Percentiles rank a stretch among this genome's conserved stretches.
These are phyloP conservation scores for Hyphantria cunea DNA, from an alignment of 1,140 invertebrate genomes.

Conservation along the genomic window DNA sequence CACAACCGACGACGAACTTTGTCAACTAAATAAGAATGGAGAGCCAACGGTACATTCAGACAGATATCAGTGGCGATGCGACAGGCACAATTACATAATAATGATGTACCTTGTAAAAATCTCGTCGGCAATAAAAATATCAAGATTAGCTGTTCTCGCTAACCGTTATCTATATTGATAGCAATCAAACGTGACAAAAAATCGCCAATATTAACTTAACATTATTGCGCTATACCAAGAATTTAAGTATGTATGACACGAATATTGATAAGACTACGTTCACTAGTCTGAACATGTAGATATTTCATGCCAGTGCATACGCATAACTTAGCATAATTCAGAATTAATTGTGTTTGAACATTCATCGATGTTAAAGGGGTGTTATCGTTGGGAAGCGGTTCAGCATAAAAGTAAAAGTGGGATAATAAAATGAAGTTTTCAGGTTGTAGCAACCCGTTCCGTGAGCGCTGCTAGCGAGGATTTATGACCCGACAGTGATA, in stretches of 20 bases:
- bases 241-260: slow-evolving; percentile 34
- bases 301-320: slow-evolving; percentile 5
- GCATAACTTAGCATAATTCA: background rate
- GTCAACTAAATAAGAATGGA: slow-evolving; percentile 61
- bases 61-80: background rate
- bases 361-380: slow-evolving; percentile 2
- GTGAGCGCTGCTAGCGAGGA: slow-evolving; percentile 34
- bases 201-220: slow-evolving; percentile 31
- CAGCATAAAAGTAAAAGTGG: slow-evolving; percentile 62
- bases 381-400: slow-evolving; percentile 19
- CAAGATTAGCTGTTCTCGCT: slow-evolving; percentile 27
- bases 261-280: slow-evolving; percentile 37
- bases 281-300: slow-evolving; percentile 15
- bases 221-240: slow-evolving; percentile 27
- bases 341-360: slow-evolving; percentile 3
- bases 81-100: background rate
- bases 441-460: slow-evolving; percentile 46
- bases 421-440: slow-evolving; percentile 62
- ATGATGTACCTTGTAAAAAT: too few species aligned
- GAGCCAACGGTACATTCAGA: slow-evolving; percentile 46
- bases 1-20: slow-evolving; percentile 46
- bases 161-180: slow-evolving; percentile 35
- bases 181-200: slow-evolving; percentile 36
- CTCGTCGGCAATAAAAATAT: slow-evolving; percentile 2
- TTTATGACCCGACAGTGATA: slow-evolving; percentile 45